Conservation (phyloP, 2,888 invertebrate genomes). For the Acleris holmiana region DNA sequence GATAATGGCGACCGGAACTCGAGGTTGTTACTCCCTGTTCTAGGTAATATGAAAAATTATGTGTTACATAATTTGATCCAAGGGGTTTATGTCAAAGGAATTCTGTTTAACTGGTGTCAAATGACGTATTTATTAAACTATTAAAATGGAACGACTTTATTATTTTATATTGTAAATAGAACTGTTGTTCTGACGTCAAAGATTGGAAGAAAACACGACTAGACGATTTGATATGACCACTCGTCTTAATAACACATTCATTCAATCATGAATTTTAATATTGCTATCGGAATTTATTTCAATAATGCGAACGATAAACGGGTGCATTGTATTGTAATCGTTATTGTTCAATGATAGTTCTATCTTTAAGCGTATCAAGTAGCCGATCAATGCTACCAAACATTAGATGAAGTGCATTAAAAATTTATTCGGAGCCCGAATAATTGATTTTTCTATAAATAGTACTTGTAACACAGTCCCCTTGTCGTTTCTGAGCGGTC, state of each 20-base stretch:
- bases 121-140: too few relatives aligned
- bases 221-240: not conserved
- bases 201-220: not conserved
- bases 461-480: slow-evolving; percentile 21
- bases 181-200: slow-evolving; percentile 17
- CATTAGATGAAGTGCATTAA: slow-evolving; percentile 4
- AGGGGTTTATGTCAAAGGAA: too few relatives aligned
- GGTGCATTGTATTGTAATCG: slow-evolving; percentile 34
- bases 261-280: slow-evolving; percentile 20
- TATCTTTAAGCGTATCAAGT: slow-evolving; percentile 9
- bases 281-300: slow-evolving; percentile 28
- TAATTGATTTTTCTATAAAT: slow-evolving; percentile 34
- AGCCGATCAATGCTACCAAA: slow-evolving; percentile 9
- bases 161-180: slow-evolving; percentile 7
- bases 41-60: slow-evolving; percentile 7
- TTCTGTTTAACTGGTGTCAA: too few relatives aligned
- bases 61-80: slow-evolving; percentile 5
- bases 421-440: slow-evolving; percentile 8
- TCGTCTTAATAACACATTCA: slow-evolving; percentile 13
- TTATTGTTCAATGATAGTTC: slow-evolving; percentile 32
- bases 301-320: slow-evolving; percentile 28
- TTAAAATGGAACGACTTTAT: not conserved
- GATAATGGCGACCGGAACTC: slow-evolving; percentile 30
- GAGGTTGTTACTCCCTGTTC: slow-evolving; percentile 30
- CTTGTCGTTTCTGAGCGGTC: slow-evolving; percentile 18